These are phyloP conservation scores for Sciurus carolinensis DNA, from an alignment of 2,797 vertebrate genomes.

Conservation along the genomic window DNA sequence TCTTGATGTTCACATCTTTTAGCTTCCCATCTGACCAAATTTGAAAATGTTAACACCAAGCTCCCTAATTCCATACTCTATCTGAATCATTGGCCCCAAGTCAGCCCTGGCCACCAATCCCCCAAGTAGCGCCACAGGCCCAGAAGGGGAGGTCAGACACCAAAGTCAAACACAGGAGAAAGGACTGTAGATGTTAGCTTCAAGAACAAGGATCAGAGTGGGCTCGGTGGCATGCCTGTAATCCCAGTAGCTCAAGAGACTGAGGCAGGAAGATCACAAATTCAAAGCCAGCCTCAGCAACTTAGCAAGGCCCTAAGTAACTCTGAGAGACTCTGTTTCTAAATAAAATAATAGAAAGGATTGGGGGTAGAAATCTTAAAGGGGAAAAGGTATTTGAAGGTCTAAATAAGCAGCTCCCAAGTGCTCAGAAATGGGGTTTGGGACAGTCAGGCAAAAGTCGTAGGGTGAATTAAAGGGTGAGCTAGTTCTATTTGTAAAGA, in stretches of 20 bases:
- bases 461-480: not conserved
- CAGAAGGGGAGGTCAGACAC: not conserved
- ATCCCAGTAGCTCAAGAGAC: too few species aligned
- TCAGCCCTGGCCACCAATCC: not conserved
- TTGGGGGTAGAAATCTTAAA: not conserved
- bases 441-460: not conserved
- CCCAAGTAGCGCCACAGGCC: not conserved
- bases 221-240: too few species aligned
- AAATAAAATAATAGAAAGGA: too few species aligned
- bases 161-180: slow-evolving; percentile 20
- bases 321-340: too few species aligned
- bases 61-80: slow-evolving; percentile 3
- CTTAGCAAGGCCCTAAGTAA: too few species aligned
- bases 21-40: not conserved
- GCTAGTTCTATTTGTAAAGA: slow-evolving; percentile 31
- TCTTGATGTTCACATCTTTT: not conserved
- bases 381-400: not conserved
- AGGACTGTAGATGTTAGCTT: not conserved
- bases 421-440: not conserved
- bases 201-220: not conserved
- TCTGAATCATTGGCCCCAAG: not conserved
- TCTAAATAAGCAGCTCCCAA: slow-evolving; percentile 31
- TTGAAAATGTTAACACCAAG: slow-evolving; percentile 35
- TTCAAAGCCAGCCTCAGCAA: too few species aligned
- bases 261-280: too few species aligned